Conservation (phyloP, 2,888 invertebrate species). For the Tupiocoris notatus region DNA sequence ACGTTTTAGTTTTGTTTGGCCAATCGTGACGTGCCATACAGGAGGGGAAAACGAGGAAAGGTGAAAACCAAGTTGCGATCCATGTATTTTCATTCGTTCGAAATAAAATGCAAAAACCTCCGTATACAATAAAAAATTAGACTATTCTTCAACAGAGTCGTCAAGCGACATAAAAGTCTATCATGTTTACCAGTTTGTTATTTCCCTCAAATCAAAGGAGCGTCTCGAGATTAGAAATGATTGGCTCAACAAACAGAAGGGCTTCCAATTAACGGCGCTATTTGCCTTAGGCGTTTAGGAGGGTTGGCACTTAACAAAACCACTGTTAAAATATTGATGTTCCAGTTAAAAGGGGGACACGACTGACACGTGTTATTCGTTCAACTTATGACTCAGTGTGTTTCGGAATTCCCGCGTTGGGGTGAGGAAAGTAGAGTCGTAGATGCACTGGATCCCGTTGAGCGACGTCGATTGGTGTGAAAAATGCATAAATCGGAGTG, state of each 20-base stretch:
- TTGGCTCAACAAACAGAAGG: neutral
- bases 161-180: neutral
- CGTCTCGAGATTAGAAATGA: neutral
- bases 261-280: constrained; percentile 17
- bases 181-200: neutral
- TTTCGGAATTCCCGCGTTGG: neutral
- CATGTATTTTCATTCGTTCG: no score
- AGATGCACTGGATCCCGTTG: neutral
- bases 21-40: no score
- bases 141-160: neutral
- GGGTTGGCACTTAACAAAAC: constrained; percentile 30
- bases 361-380: constrained; percentile 38
- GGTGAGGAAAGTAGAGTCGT: neutral
- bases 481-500: neutral
- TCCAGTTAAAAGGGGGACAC: constrained; percentile 5
- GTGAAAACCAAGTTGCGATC: no score
- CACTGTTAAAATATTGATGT: constrained; percentile 34
- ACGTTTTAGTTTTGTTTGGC: no score
- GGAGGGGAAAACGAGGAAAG: no score
- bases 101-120: no score
- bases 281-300: constrained; percentile 29
- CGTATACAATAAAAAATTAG: no score
- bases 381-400: constrained; percentile 29
- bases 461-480: constrained; percentile 6
- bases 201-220: neutral